Conservation (phyloP, 2,888 invertebrate species). For the Tenthredo distinguenda region DNA sequence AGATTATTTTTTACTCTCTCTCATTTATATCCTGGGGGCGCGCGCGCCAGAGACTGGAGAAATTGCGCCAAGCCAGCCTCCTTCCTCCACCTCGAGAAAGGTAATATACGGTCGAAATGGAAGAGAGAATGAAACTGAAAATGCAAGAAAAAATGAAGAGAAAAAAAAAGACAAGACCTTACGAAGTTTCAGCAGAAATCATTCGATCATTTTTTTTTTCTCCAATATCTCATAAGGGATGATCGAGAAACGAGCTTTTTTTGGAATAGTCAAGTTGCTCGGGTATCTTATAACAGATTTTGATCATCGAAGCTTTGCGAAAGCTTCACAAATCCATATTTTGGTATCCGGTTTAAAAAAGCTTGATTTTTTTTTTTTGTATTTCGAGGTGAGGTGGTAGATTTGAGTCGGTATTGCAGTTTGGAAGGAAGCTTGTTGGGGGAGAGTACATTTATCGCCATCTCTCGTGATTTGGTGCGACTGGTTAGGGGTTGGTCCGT, state of each 20-base stretch:
- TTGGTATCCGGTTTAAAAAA: neutral
- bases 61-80: slow-evolving; percentile 24
- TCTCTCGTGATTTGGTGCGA: slow-evolving; percentile 37
- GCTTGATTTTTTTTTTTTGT: neutral
- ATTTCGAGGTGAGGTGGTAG: neutral
- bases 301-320: neutral
- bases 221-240: neutral
- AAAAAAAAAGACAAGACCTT: neutral
- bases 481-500: slow-evolving; percentile 38
- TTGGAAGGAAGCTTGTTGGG: neutral
- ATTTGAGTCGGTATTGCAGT: slow-evolving; percentile 34
- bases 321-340: neutral
- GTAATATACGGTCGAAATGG: neutral
- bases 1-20: slow-evolving; percentile 48
- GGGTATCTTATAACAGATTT: neutral
- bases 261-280: neutral
- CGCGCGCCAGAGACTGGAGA: slow-evolving; percentile 10
- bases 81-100: neutral
- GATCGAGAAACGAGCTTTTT: neutral
- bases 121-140: slow-evolving; percentile 19
- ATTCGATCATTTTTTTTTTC: neutral
- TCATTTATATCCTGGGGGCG: slow-evolving; percentile 44
- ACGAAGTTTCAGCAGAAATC: neutral
- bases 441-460: slow-evolving; percentile 37
- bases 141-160: neutral